Percentiles rank a stretch among this genome's conserved stretches.
Evolutionary conservation across 1,140 invertebrate genomes (phyloP).

Genomic region (Neomicropteryx cornuta): DNA sequence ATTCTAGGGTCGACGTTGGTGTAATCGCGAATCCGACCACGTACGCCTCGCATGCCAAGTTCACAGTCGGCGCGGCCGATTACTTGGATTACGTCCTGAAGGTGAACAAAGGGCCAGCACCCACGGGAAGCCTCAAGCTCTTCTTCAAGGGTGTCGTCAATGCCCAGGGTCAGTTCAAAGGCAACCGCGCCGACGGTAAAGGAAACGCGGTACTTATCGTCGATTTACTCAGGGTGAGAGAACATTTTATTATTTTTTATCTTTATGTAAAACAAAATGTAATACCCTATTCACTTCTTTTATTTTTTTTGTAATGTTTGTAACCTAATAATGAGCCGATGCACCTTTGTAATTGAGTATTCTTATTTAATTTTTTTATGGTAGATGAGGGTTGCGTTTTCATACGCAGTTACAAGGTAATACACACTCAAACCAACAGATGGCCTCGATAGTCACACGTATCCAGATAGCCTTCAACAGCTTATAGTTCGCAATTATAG

Average conservation of each 20-base stretch:
- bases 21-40: constrained; percentile 36
- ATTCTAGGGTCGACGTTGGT: constrained; percentile 40
- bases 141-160: constrained; percentile 40
- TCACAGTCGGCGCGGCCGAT: constrained; percentile 35
- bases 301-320: too few species aligned
- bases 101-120: constrained; percentile 23
- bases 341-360: too few species aligned
- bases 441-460: too few species aligned
- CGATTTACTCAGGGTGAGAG: constrained; percentile 33
- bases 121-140: constrained; percentile 39
- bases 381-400: too few species aligned
- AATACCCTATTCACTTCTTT: not conserved
- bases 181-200: constrained; percentile 41
- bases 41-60: constrained; percentile 38
- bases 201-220: constrained; percentile 41
- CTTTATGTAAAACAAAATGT: not conserved
- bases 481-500: too few species aligned
- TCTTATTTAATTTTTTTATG: too few species aligned
- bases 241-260: too few species aligned
- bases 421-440: too few species aligned
- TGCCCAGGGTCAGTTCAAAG: constrained; percentile 43
- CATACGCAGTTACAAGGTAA: too few species aligned
- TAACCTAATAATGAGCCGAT: too few species aligned
- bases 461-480: too few species aligned
- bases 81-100: constrained; percentile 44